These are phyloP conservation scores for Scartelaos histophorus DNA, from an alignment of 2,113 vertebrate species.

Conservation along the genomic window DNA sequence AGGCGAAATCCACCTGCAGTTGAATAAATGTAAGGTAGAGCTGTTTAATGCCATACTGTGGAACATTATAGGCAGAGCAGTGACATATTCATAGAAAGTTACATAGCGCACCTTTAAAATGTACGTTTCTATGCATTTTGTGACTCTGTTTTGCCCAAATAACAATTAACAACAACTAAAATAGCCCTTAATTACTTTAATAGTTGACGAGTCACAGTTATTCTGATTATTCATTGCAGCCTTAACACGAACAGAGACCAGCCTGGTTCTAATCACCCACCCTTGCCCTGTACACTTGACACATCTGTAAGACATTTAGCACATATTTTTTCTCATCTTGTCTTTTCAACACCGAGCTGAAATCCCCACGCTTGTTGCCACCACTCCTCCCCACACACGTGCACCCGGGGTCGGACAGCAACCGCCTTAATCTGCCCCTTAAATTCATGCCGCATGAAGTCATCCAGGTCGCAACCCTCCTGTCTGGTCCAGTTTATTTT, in stretches of 20 bases:
- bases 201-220: too few relatives aligned
- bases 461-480: slow-evolving; percentile 73
- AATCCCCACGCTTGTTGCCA: slow-evolving; percentile 10
- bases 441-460: slow-evolving; percentile 82
- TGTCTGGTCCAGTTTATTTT: slow-evolving; percentile 61
- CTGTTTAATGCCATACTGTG: too few relatives aligned
- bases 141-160: too few relatives aligned
- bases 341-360: neutral
- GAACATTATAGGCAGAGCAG: too few relatives aligned
- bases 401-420: slow-evolving; percentile 64
- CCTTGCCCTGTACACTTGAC: neutral
- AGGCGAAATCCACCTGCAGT: too few relatives aligned
- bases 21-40: too few relatives aligned
- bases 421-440: slow-evolving; percentile 74
- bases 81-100: too few relatives aligned
- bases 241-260: neutral
- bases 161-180: too few relatives aligned
- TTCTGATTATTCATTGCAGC: too few relatives aligned
- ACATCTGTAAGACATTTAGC: neutral
- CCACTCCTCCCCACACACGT: neutral
- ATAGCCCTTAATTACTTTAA: too few relatives aligned
- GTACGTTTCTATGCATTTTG: too few relatives aligned
- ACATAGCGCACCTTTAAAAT: too few relatives aligned
- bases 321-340: neutral
- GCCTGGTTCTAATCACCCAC: slow-evolving; percentile 23